These are phyloP conservation scores for Pocillopora grandis DNA, from an alignment of 92 coral and sea anemone genomes.

Conservation along the genomic window DNA sequence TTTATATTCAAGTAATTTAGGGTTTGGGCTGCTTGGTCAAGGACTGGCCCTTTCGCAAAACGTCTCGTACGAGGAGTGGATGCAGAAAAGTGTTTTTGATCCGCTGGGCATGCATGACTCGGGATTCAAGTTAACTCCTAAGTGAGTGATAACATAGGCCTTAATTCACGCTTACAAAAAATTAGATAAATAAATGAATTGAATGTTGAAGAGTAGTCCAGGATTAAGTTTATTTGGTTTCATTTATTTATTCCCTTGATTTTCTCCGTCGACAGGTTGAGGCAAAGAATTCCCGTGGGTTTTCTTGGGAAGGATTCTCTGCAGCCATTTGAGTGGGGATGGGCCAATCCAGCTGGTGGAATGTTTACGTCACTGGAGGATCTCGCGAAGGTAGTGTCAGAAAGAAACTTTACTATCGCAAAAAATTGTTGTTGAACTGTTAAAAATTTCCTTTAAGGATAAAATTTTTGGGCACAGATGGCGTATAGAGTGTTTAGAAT, in stretches of 20 bases:
- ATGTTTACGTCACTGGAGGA: constrained; percentile 79
- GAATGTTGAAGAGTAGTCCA: too few species aligned
- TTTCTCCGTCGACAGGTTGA: constrained; percentile 10
- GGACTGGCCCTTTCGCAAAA: constrained; percentile 64
- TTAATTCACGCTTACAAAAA: not conserved
- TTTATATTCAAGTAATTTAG: constrained; percentile 61
- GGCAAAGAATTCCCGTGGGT: constrained; percentile 43
- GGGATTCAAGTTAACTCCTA: constrained; percentile 56
- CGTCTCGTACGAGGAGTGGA: constrained; percentile 68
- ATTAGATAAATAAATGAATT: too few species aligned
- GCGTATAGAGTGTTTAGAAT: too few species aligned
- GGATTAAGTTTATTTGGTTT: too few species aligned
- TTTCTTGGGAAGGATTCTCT: not conserved
- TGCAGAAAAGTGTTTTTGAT: constrained; percentile 62
- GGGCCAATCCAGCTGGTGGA: constrained; percentile 93
- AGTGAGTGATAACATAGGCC: constrained; percentile 47
- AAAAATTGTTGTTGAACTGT: not conserved
- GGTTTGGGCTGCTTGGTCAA: constrained; percentile 76
- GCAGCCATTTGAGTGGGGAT: constrained; percentile 82
- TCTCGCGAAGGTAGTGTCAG: constrained; percentile 71
- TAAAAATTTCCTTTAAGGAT: too few species aligned
- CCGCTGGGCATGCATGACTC: constrained; percentile 86
- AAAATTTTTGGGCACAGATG: too few species aligned
- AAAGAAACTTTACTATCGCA: not conserved
- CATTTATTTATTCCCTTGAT: not conserved